Evolutionary conservation across 2,113 vertebrate species (phyloP).

Genomic region (Motacilla tschutschensis): DNA sequence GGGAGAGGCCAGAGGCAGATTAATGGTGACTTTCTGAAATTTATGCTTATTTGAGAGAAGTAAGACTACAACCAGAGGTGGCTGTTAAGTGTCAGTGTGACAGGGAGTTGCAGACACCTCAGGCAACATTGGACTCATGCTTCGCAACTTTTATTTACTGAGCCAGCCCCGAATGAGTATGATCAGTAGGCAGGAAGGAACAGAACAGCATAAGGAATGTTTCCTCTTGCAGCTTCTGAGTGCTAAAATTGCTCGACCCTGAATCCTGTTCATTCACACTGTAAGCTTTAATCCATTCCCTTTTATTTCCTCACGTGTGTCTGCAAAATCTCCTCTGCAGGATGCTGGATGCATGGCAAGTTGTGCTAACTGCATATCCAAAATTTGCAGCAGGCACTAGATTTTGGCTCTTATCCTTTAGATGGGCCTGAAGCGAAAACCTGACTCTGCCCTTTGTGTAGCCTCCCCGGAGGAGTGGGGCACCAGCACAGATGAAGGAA

Average conservation of each 20-base stretch:
- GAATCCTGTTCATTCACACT: conserved; percentile 1
- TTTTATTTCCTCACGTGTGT: not conserved
- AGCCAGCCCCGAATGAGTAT: not conserved
- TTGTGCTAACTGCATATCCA: not conserved
- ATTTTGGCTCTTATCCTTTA: not conserved
- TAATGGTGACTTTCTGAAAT: not conserved
- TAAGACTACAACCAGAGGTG: not conserved
- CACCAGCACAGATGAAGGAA: not conserved
- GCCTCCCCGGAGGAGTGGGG: not conserved
- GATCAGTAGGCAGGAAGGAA: not conserved
- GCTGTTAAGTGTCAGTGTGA: not conserved
- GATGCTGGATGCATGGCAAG: not conserved
- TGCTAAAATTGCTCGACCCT: not conserved
- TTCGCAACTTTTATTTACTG: conserved; percentile 11
- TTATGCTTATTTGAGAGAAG: not conserved
- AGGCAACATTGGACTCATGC: not conserved
- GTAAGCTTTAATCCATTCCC: not conserved
- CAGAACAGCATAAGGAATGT: not conserved
- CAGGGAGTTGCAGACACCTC: not conserved
- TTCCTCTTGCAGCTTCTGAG: not conserved
- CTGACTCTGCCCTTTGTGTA: not conserved
- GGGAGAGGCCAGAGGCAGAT: not conserved
- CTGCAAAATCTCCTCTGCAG: not conserved
- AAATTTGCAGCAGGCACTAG: not conserved
- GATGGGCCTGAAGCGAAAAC: not conserved